Evolutionary conservation across 2,888 invertebrate species (phyloP), one percentile per base, ranked within the genome.

Genomic region (Chloroclysta siterata): DNA sequence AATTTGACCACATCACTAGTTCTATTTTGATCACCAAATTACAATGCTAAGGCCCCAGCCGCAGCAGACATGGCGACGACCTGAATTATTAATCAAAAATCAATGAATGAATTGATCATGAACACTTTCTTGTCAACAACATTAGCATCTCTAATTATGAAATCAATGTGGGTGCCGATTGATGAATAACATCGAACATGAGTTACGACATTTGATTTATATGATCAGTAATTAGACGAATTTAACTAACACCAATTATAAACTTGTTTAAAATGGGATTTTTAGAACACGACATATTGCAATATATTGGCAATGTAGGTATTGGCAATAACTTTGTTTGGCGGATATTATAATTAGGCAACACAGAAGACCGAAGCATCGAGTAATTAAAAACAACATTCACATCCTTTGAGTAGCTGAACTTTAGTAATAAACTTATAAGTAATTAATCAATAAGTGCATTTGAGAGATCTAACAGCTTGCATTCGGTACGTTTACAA

Each of bases 181-280:
- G 51, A 52, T 54, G 39, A 14, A 59, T 29, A 5, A 53, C 11
- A 41, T 48, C 15, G 33, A 7, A 36, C 4, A 53, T 52, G n/a
- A 41, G 13, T 41, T 53, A 33, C 51, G 50, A 47, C 29, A 53
- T 64, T 51, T 47, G 22, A 48, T 53, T 42, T 42, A 50, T n/a
- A 13, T 5, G 41, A 55, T 17, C 33, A 5, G 41, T 55, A 59
- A 55, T 54, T 59, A 51, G 39, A 11, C 36, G n/a, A n/a, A n/a
- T 57, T 48, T 63, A 33, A 14, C 29, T 36, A 10, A 54, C 36
- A 53, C 17, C 15, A 5, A 57, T n/a, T n/a, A 8, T 22, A 55
- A 52, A 52, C 51, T 36, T 11, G 52, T 56, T 60, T 10, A 11
- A 51, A 59, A 55, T 55, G n/a, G 17, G 59, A 52, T 60, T 56